A percentile compares a stretch with the other conserved stretches of the same genome.
These are phyloP conservation scores for Morelia viridis DNA, from an alignment of 2,797 vertebrate species.

Conservation along the genomic window DNA sequence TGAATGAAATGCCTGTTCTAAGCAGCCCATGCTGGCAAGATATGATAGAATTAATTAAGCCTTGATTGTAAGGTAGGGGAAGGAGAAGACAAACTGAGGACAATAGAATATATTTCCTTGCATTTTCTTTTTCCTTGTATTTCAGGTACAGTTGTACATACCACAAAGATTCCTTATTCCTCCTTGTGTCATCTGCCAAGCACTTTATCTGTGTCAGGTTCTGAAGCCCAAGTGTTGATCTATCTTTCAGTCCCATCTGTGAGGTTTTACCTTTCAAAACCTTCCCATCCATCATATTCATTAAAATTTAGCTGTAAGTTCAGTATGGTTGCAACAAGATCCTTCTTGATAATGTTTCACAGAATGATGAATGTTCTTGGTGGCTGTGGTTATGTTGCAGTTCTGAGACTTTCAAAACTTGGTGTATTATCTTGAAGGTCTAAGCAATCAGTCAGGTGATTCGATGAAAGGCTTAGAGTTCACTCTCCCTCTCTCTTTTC, in stretches of 20 bases:
- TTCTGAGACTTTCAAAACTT: neutral
- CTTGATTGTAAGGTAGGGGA: neutral
- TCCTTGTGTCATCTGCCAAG: slow-evolving; percentile 1
- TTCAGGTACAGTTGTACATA: neutral
- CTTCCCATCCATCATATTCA: slow-evolving; percentile 21
- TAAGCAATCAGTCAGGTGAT: neutral
- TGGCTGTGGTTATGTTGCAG: neutral
- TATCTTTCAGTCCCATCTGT: slow-evolving; percentile 29
- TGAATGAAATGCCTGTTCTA: neutral
- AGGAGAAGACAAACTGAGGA: neutral
- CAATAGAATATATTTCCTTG: neutral
- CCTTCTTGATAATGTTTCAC: slow-evolving; percentile 21
- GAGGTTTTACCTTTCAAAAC: slow-evolving; percentile 23
- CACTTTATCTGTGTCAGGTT: slow-evolving; percentile 28
- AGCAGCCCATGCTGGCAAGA: neutral
- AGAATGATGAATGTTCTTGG: slow-evolving; percentile 6
- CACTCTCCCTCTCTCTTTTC: neutral
- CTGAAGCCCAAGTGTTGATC: slow-evolving; percentile 18
- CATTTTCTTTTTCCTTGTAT: slow-evolving; percentile 1
- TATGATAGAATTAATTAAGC: neutral
- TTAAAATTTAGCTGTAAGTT: slow-evolving; percentile 15
- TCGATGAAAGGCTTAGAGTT: neutral
- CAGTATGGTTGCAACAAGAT: slow-evolving; percentile 14
- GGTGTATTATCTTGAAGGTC: neutral
- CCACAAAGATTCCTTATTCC: slow-evolving; percentile 16